Percentiles rank a stretch among this genome's conserved stretches.
These are phyloP conservation scores for Darevskia mixta DNA, from an alignment of 2,797 vertebrate genomes.

Conservation along the genomic window DNA sequence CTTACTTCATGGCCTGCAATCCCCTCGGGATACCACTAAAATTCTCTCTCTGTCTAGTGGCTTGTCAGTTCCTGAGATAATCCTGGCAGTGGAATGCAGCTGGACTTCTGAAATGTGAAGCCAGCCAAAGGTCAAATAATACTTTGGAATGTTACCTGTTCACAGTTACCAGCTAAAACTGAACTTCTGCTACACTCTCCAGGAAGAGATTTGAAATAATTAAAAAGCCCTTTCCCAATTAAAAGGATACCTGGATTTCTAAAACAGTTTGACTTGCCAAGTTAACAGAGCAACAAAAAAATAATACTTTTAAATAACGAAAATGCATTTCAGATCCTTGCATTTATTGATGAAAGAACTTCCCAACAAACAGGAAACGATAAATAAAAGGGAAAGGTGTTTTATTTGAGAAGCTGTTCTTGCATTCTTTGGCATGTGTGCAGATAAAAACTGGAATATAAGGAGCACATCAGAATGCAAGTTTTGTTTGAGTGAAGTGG, in stretches of 20 bases:
- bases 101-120: constrained; percentile 41
- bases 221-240: constrained; percentile 12
- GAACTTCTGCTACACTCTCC: neutral
- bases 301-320: constrained; percentile 2
- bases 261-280: neutral
- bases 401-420: too few species aligned
- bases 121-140: constrained; percentile 37
- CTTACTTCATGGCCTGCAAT: constrained; percentile 1
- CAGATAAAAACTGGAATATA: neutral
- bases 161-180: constrained; percentile 33
- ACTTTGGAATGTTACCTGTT: constrained; percentile 50
- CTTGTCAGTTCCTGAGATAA: constrained; percentile 52
- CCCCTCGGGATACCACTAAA: constrained; percentile 33
- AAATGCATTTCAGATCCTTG: neutral
- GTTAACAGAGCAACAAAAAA: neutral
- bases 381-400: neutral
- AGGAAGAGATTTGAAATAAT: neutral
- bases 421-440: neutral
- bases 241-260: constrained; percentile 10
- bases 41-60: constrained; percentile 23
- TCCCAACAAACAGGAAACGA: neutral
- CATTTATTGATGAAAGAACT: constrained; percentile 1
- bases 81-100: constrained; percentile 51
- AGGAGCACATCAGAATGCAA: neutral
- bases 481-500: neutral